Base-by-base conservation (phyloP, 2,113 vertebrate species). In the Procavia capensis region DNA sequence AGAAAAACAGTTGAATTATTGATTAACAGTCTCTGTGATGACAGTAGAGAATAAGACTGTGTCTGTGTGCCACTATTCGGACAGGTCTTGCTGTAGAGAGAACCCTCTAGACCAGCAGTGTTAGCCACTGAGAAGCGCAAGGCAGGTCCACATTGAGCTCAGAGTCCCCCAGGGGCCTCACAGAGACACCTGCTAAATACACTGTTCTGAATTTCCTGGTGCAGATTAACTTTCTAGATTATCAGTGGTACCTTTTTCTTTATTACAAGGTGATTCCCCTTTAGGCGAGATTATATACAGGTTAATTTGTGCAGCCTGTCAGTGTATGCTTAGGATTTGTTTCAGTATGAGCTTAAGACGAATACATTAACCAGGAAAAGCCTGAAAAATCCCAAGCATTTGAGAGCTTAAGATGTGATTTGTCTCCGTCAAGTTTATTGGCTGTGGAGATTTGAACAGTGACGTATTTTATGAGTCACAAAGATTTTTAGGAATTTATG, bases 321-420 rank as follows among this genome's bases (percentile, higher is more conserved):
- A 92, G 0, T 90, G 39, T 70, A 2, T 43, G 9, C 72, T 83
- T 70, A 96, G 74, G 31, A 75, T 88, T 88, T 74, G 82, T 92
- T 95, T 94, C 83, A 83, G 1, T 78, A 29, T 92, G 92, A 92
- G 64, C 47, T 85, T 86, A 45, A 78, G 45, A 43, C 64, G 11
- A 34, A 10, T 14, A 63, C n/a, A 14, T 25, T 82, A 85, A 17
- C 78, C 9, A 27, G 47, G 31, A 68, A 85, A 91, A 95, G 11
- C 34, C 91, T 89, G 29, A 83, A 72, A 81, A 39, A 66, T 86
- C 64, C 6, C 75, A 85, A 91, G 31, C 47, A 9, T 89, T 96
- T 70, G 34, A 85, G 85, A 95, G 29, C 19, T 39, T 68, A 47
- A 45, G 47, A 36, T 82, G 39, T 47, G 54, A 57, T 70, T 63